Evolutionary conservation across 2,888 invertebrate genomes (phyloP).

Genomic region (Drosophila cognata): DNA sequence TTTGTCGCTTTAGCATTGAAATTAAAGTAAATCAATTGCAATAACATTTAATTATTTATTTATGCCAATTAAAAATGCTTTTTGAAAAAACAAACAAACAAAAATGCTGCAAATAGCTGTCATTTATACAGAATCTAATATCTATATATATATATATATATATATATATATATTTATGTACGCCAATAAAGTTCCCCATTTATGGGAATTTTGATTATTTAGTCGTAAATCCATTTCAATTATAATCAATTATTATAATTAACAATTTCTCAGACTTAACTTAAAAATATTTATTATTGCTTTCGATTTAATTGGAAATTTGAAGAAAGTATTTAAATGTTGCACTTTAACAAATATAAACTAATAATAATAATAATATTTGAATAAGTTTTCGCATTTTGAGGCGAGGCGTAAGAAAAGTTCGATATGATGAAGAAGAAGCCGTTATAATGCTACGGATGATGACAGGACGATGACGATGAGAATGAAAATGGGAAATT

Average conservation of each 20-base stretch:
- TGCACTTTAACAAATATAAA: not conserved
- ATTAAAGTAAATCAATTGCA: not conserved
- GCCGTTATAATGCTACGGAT: not conserved
- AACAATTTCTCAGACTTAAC: too few species aligned
- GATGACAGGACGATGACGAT: conserved; percentile 20
- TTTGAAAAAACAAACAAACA: not conserved
- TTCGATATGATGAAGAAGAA: not conserved
- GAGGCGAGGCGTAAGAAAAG: not conserved
- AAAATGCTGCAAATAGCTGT: not conserved
- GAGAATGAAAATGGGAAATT: not conserved
- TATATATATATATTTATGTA: too few species aligned
- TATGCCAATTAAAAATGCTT: not conserved
- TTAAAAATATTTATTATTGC: too few species aligned
- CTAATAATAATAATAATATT: not conserved
- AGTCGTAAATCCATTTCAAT: too few species aligned
- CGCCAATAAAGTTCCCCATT: too few species aligned
- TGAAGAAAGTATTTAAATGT: too few species aligned
- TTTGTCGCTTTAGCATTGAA: not conserved
- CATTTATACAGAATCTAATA: not conserved
- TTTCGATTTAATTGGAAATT: too few species aligned
- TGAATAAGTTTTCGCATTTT: too few species aligned
- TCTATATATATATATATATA: not conserved
- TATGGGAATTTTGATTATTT: too few species aligned
- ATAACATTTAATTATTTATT: not conserved
- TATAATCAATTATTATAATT: too few species aligned